phyloP scores from a whole-genome alignment of 2,888 invertebrate genomes.

The Ichneumoninae sp. region DNA sequence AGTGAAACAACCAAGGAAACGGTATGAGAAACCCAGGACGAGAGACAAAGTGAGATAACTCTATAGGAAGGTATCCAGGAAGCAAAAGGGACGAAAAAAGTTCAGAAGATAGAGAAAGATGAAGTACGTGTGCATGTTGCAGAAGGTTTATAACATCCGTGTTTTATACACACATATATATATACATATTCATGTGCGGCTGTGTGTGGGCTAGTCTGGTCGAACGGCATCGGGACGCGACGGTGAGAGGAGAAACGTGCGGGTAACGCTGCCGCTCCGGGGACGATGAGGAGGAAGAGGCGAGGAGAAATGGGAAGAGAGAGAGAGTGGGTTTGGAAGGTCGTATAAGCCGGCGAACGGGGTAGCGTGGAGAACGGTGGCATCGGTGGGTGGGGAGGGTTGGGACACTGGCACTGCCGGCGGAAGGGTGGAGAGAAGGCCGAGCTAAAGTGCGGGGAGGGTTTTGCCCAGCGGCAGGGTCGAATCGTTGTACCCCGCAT shows the following conservation, averaged over 20 bases:
- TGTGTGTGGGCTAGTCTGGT: conserved; percentile 78
- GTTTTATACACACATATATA: conserved; percentile 49
- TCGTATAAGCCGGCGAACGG: conserved; percentile 78
- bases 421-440: conserved; percentile 54
- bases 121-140: conserved; percentile 24
- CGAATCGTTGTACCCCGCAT: conserved; percentile 13
- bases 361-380: conserved; percentile 3
- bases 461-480: conserved; percentile 26
- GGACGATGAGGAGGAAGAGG: conserved; percentile 30
- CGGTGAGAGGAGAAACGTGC: conserved; percentile 31
- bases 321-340: conserved; percentile 73
- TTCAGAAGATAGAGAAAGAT: conserved; percentile 8
- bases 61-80: conserved; percentile 27
- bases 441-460: conserved; percentile 36
- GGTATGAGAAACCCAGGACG: conserved; percentile 49
- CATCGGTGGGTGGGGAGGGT: conserved; percentile 65
- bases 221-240: conserved; percentile 60
- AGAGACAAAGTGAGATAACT: conserved; percentile 41
- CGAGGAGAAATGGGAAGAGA: conserved; percentile 29
- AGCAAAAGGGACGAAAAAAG: conserved; percentile 23
- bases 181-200: conserved; percentile 70
- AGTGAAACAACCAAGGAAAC: conserved; percentile 57
- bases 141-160: conserved; percentile 26
- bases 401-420: conserved; percentile 38
- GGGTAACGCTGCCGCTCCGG: conserved; percentile 22